Conservation (phyloP, 2,797 vertebrate genomes). For the Oceanodroma leucorhoa region DNA sequence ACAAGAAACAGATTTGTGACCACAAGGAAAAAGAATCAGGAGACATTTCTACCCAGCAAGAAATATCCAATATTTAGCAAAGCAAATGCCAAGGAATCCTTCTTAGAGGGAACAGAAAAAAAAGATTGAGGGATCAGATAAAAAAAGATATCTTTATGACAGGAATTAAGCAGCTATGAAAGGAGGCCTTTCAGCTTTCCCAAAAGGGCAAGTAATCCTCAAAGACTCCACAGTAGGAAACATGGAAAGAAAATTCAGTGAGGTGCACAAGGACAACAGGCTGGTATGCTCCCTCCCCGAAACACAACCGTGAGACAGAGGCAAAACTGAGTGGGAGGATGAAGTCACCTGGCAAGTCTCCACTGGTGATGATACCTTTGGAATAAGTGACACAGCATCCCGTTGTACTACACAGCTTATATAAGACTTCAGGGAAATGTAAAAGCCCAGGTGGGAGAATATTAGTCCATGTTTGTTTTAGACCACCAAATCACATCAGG, state of each 20-base stretch:
- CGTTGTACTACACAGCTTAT: constrained; percentile 55
- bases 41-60: constrained; percentile 58
- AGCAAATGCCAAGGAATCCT: constrained; percentile 36
- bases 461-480: constrained; percentile 36
- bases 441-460: constrained; percentile 47
- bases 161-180: constrained; percentile 1
- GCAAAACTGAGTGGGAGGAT: constrained; percentile 66
- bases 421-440: constrained; percentile 61
- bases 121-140: neutral
- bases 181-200: constrained; percentile 3
- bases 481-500: constrained; percentile 52
- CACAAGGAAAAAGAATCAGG: constrained; percentile 57
- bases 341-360: constrained; percentile 67
- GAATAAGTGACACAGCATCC: constrained; percentile 68
- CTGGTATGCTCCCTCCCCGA: constrained; percentile 28
- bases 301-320: constrained; percentile 57
- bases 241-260: neutral
- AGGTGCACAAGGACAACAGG: constrained; percentile 39
- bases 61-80: constrained; percentile 47
- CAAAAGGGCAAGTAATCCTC: constrained; percentile 14
- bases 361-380: constrained; percentile 67
- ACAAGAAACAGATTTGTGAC: constrained; percentile 68
- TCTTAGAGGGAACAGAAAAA: neutral
- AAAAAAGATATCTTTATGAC: neutral
- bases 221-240: constrained; percentile 11